phyloP scores from a whole-genome alignment of 2,113 vertebrate genomes.

The Aptenodytes patagonicus region DNA sequence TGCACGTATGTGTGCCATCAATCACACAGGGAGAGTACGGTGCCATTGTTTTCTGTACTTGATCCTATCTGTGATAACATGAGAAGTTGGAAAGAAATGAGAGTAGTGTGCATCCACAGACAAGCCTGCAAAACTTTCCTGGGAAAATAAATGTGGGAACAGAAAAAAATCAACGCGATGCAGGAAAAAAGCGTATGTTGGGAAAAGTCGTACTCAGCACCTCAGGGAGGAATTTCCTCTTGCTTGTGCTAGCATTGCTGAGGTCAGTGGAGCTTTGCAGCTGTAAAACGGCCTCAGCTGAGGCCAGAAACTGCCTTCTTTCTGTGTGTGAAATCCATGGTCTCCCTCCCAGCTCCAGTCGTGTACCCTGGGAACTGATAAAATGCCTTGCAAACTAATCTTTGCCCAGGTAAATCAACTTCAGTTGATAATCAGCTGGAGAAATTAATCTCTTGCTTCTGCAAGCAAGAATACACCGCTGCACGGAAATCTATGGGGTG shows the following conservation, averaged over 20 bases:
- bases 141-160: neutral
- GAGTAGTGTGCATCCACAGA: neutral
- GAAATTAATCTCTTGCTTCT: neutral
- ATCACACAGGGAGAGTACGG: neutral
- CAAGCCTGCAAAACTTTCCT: neutral
- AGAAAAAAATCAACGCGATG: neutral
- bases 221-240: neutral
- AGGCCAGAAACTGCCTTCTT: neutral
- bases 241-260: neutral
- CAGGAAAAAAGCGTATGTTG: neutral
- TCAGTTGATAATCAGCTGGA: neutral
- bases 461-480: fast-evolving
- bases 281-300: neutral
- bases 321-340: neutral
- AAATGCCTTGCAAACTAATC: neutral
- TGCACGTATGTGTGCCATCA: neutral
- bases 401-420: neutral
- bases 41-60: neutral
- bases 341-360: fast-evolving
- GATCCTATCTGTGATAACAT: neutral
- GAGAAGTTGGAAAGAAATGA: neutral
- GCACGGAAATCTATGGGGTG: fast-evolving
- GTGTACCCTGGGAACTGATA: neutral
- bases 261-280: neutral
- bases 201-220: neutral